Percentiles rank a stretch among this genome's conserved stretches.
Conservation (phyloP, 2,113 vertebrate species). For the Riparia riparia region DNA sequence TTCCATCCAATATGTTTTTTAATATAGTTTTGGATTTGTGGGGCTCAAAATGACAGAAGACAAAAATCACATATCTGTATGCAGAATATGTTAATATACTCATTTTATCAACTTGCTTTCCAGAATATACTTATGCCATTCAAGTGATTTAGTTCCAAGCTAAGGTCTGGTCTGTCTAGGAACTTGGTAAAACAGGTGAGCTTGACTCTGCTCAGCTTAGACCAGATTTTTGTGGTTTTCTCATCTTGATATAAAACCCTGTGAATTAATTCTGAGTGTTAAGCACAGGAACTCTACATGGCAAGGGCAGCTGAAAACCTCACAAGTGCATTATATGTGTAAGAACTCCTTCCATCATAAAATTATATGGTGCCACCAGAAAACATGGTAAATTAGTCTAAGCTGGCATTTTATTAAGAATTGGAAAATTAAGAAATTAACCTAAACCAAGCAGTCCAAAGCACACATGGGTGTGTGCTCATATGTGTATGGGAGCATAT, state of each 20-base stretch:
- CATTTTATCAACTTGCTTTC: neutral
- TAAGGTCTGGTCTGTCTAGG: neutral
- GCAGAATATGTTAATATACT: neutral
- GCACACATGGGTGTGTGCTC: neutral
- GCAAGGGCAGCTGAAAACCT: neutral
- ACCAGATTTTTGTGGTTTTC: neutral
- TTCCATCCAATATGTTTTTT: neutral
- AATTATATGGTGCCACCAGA: neutral
- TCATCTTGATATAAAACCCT: neutral
- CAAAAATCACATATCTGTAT: neutral
- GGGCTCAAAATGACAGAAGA: neutral
- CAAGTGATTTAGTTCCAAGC: neutral
- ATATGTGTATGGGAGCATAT: neutral
- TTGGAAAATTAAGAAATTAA: neutral
- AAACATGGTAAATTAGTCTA: neutral
- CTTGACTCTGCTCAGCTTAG: neutral
- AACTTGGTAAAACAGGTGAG: neutral
- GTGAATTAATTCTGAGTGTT: neutral
- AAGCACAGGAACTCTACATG: neutral
- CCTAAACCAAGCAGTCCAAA: neutral
- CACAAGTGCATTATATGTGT: neutral
- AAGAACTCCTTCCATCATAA: neutral
- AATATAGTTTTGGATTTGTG: neutral
- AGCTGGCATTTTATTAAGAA: neutral
- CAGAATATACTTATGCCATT: neutral